Evolutionary conservation across 2,888 invertebrate genomes (phyloP).

Genomic region (Nomada flava): DNA sequence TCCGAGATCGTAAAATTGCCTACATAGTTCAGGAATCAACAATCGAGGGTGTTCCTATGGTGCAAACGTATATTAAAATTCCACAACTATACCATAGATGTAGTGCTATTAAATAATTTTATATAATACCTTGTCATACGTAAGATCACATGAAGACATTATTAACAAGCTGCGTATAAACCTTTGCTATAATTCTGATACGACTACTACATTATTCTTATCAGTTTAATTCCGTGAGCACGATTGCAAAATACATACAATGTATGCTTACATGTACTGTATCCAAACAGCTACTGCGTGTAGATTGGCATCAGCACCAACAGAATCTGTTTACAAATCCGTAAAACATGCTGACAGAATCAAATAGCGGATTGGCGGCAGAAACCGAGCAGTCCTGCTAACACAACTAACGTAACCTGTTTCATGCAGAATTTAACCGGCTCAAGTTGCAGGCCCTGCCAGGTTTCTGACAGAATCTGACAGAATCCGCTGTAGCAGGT

Average conservation of each 20-base stretch:
- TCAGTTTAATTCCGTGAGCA: constrained; percentile 19
- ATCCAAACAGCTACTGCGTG: no score
- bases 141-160: constrained; percentile 49
- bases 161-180: constrained; percentile 2
- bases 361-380: not conserved
- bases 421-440: no score
- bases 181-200: not conserved
- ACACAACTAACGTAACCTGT: no score
- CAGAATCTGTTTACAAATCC: no score
- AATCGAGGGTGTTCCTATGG: constrained; percentile 90
- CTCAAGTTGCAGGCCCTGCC: no score
- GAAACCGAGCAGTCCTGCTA: not conserved
- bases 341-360: no score
- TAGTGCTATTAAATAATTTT: not conserved
- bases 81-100: not conserved
- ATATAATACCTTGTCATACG: constrained; percentile 51
- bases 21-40: constrained; percentile 95
- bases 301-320: not conserved
- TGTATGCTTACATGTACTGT: no score
- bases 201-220: constrained; percentile 8
- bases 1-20: constrained; percentile 95
- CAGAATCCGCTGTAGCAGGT: no score
- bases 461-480: no score
- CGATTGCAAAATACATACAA: not conserved
- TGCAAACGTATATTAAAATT: constrained; percentile 10